Conservation (phyloP, 2,797 vertebrate genomes). For the Glyptemys insculpta region DNA sequence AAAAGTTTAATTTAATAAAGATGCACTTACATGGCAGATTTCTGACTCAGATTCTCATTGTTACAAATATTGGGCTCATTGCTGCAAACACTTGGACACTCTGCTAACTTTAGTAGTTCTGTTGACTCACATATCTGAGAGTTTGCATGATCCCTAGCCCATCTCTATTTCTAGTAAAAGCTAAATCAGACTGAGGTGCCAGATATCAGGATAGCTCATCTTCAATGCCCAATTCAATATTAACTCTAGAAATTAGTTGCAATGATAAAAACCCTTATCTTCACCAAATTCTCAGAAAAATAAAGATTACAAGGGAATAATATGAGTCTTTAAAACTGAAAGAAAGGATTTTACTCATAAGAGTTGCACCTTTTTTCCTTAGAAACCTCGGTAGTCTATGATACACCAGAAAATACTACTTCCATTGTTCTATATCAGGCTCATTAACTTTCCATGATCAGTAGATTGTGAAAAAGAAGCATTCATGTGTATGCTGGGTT, state of each 20-base stretch:
- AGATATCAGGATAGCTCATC: not conserved
- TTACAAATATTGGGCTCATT: not conserved
- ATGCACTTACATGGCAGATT: not conserved
- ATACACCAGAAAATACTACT: slow-evolving; percentile 5
- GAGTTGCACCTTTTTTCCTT: not conserved
- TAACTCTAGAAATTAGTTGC: not conserved
- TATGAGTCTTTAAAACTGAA: not conserved
- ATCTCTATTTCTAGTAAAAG: not conserved
- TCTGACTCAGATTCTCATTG: not conserved
- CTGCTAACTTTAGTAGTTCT: not conserved
- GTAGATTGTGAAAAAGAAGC: slow-evolving; percentile 48
- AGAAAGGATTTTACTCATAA: not conserved
- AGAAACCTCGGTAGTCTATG: not conserved
- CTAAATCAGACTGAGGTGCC: not conserved
- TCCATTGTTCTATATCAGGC: not conserved
- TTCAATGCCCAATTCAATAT: not conserved
- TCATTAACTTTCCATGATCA: slow-evolving; percentile 44
- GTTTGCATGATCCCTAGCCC: not conserved
- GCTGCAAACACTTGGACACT: not conserved
- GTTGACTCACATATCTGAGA: not conserved
- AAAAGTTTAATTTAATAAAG: not conserved
- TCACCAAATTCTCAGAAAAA: not conserved
- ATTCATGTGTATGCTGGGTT: slow-evolving; percentile 27
- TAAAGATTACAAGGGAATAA: not conserved
- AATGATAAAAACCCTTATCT: not conserved